Evolutionary conservation across 2,113 vertebrate genomes (phyloP).

Genomic region (Fregata magnificens): DNA sequence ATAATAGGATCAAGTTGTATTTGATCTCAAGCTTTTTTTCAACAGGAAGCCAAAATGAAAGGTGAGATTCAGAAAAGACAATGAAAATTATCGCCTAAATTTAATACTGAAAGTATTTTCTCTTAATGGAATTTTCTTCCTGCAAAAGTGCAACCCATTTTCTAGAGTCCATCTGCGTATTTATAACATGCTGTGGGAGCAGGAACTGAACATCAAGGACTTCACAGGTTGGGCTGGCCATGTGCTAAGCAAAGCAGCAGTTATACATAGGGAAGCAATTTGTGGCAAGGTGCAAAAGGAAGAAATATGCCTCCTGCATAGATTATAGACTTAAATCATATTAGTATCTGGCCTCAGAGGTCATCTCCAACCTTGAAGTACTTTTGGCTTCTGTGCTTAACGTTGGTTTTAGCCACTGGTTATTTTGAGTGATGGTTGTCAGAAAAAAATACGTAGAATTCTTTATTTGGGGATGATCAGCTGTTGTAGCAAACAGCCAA

Average conservation of each 20-base stretch:
- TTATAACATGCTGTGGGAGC: background rate
- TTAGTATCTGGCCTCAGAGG: background rate
- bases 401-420: background rate
- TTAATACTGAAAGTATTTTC: background rate
- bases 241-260: background rate
- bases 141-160: background rate
- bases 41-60: background rate
- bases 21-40: slow-evolving; percentile 31
- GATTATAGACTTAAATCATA: background rate
- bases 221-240: background rate
- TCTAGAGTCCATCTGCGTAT: background rate
- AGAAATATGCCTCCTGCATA: background rate
- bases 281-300: background rate
- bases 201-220: background rate
- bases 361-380: background rate
- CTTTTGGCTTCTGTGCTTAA: background rate
- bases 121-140: background rate
- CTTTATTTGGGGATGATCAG: background rate
- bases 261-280: background rate
- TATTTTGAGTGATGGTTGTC: background rate
- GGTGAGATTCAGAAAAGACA: background rate
- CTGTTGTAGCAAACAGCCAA: background rate
- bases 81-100: background rate
- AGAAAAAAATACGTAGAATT: background rate
- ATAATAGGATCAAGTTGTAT: background rate